phyloP scores from a whole-genome alignment of 2,888 invertebrate species.

The Schizotus pectinicornis region DNA sequence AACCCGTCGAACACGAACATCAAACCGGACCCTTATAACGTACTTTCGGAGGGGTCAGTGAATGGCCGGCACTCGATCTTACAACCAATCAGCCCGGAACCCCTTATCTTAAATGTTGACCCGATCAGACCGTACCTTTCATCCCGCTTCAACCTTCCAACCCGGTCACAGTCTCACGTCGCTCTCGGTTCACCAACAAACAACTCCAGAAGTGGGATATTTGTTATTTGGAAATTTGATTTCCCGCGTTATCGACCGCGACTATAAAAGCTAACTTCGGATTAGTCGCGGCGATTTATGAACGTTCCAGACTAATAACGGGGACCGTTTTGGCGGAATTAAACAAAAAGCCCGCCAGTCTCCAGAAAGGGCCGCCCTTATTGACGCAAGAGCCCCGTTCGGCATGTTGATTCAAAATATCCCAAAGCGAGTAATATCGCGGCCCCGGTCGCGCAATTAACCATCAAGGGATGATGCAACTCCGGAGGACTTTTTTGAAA shows the following conservation, averaged over 20 bases:
- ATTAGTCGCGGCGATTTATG: conserved; percentile 42
- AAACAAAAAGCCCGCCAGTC: too few relatives aligned
- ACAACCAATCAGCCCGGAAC: conserved; percentile 49
- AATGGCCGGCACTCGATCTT: conserved; percentile 55
- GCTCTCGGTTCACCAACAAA: conserved; percentile 50
- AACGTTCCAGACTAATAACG: background rate
- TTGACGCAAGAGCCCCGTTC: too few relatives aligned
- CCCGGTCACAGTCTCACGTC: conserved; percentile 46
- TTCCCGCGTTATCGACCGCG: conserved; percentile 46
- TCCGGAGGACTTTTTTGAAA: too few relatives aligned
- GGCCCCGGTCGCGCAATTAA: too few relatives aligned
- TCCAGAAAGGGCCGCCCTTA: too few relatives aligned
- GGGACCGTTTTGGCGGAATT: too few relatives aligned
- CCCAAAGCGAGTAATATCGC: too few relatives aligned
- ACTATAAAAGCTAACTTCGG: conserved; percentile 40
- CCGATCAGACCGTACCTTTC: conserved; percentile 36
- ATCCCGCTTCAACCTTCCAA: background rate
- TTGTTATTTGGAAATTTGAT: conserved; percentile 55
- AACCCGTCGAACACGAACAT: conserved; percentile 1
- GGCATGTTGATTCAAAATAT: too few relatives aligned
- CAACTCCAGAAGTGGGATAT: conserved; percentile 55
- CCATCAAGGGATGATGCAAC: too few relatives aligned
- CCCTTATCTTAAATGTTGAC: conserved; percentile 47
- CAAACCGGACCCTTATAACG: conserved; percentile 41
- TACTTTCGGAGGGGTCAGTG: conserved; percentile 51